Conservation (phyloP, 2,888 invertebrate species). For the Lasioglossum pauxillum region DNA sequence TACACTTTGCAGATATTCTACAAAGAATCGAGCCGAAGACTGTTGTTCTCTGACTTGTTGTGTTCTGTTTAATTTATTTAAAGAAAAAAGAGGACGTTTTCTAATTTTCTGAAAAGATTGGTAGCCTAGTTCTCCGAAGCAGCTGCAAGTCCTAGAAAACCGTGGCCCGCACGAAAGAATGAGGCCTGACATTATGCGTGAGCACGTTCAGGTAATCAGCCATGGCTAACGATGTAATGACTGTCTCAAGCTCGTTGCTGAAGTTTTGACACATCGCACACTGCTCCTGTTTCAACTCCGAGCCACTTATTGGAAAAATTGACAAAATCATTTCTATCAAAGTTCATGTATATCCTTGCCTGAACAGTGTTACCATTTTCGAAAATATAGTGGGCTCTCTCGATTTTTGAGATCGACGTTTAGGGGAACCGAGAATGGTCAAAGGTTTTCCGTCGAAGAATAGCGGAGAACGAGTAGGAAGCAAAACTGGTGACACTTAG, state of each 20-base stretch:
- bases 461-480: conserved; percentile 51
- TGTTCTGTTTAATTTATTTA: neutral
- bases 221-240: conserved; percentile 76
- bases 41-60: no score
- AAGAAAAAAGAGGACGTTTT: neutral
- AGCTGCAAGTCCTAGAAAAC: conserved; percentile 8
- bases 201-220: conserved; percentile 79
- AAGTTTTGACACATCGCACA: conserved; percentile 62
- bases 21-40: neutral
- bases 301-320: neutral
- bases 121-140: conserved; percentile 37
- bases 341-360: rapidly evolving
- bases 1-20: neutral
- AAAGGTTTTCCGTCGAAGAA: conserved; percentile 42
- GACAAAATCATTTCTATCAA: no score
- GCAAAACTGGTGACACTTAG: conserved; percentile 42
- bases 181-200: conserved; percentile 71
- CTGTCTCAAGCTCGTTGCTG: conserved; percentile 58
- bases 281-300: neutral
- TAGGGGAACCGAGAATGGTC: conserved; percentile 15
- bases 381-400: no score
- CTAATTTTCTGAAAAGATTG: conserved; percentile 13
- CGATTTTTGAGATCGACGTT: neutral
- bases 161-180: conserved; percentile 44
- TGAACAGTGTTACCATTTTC: no score